Evolutionary conservation across 2,797 vertebrate species (phyloP), one percentile per base, ranked within the genome.

Genomic region (Apodemus agrarius): DNA sequence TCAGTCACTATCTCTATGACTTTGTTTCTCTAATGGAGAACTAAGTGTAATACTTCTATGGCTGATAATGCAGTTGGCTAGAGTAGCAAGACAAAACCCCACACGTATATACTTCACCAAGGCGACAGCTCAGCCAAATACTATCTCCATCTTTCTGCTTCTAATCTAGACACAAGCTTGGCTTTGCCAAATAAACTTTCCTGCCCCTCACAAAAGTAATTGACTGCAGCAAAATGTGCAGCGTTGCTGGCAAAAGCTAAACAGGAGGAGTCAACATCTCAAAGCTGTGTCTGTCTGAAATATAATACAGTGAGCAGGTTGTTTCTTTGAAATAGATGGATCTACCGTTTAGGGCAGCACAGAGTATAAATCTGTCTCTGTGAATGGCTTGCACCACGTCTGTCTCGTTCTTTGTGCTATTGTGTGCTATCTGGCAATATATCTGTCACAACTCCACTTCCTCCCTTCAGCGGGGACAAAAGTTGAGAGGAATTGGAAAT

Each of bases 391-490:
- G 86, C 1, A 0, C 11, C 79, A 83, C 93, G 92, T 91, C 96
- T 95, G 85, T 90, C 67, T 1, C 26, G 3, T 96, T 97, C 89
- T 96, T 95, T 96, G 95, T 46, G 94, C 91, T 76, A 94, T 81
- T 14, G 1, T 97, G 72, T 86, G 91, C 95, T 90, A 95, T 95
- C 97, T 97, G 89, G 96, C 96, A 95, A 96, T 97, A 96, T 97
- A 97, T 96, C 94, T 96, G 95, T 98, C 97, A 90, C 94, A 97
- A 90, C 29, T 90, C 96, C 59, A 93, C 80, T 96, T 97, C 96
- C 98, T 93, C 96, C 92, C 83, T 97, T 97, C 94, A 82, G 67
- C 5, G 0, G 90, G 96, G 97, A 98, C 95, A 96, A 96, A 96
- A 97, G 96, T 96, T 94, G 80, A 97, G 91, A 95, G 78, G 91